These are phyloP conservation scores for Darevskia mixta DNA, from an alignment of 2,797 vertebrate species.

Conservation along the genomic window DNA sequence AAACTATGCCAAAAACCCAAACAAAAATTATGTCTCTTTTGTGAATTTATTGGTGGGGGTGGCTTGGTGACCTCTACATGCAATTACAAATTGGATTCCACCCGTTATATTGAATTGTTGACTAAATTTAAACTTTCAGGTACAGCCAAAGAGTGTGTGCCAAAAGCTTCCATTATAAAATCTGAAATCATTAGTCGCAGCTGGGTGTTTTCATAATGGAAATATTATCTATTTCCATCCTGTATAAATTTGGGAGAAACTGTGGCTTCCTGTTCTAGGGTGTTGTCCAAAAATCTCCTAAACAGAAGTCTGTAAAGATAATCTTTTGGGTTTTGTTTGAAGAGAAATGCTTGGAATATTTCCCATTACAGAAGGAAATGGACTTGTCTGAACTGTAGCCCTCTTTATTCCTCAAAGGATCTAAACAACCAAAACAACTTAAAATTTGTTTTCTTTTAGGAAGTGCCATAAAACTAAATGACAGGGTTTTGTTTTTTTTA, in stretches of 20 bases:
- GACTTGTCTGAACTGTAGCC: slow-evolving; percentile 68
- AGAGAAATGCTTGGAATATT: slow-evolving; percentile 85
- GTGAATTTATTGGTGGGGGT: too few species aligned
- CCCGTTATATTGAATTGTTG: background rate
- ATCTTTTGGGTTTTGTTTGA: slow-evolving; percentile 84
- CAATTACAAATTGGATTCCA: background rate
- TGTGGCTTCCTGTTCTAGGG: slow-evolving; percentile 91
- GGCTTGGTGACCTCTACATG: too few species aligned
- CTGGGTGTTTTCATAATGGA: slow-evolving; percentile 79
- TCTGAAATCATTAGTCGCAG: slow-evolving; percentile 80
- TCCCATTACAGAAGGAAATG: slow-evolving; percentile 83
- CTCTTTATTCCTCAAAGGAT: slow-evolving; percentile 62
- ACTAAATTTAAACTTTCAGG: slow-evolving; percentile 46
- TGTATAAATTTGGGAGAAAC: slow-evolving; percentile 87
- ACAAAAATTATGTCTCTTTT: too few species aligned
- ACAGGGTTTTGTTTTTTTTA: slow-evolving; percentile 57
- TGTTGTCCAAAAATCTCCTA: slow-evolving; percentile 83
- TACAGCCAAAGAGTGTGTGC: slow-evolving; percentile 43
- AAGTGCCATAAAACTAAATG: slow-evolving; percentile 51
- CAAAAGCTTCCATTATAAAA: slow-evolving; percentile 67
- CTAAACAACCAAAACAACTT: slow-evolving; percentile 63
- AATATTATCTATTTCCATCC: slow-evolving; percentile 89
- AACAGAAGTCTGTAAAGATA: slow-evolving; percentile 91
- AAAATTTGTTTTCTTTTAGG: slow-evolving; percentile 49
- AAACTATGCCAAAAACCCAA: too few species aligned